Percentiles rank a stretch among this genome's conserved stretches.
These are phyloP conservation scores for Pediacus dermestoides DNA, from an alignment of 2,888 invertebrate genomes.

Conservation along the genomic window DNA sequence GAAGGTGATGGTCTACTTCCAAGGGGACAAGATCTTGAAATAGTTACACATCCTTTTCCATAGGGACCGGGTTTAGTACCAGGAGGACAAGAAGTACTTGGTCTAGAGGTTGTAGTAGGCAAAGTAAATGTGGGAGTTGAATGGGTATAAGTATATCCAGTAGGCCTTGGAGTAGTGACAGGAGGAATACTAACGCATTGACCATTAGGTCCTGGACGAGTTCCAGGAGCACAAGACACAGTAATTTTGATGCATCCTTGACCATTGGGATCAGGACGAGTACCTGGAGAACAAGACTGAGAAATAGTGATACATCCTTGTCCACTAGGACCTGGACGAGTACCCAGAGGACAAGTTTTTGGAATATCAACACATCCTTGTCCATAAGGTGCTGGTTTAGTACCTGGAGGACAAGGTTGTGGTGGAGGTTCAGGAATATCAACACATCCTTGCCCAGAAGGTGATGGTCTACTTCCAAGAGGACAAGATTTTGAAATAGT, in stretches of 20 bases:
- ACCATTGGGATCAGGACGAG: slow-evolving; percentile 1
- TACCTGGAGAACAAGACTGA: slow-evolving; percentile 5
- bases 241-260: slow-evolving; percentile 2
- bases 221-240: background rate
- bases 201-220: background rate
- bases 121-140: too few species aligned
- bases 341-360: slow-evolving; percentile 14
- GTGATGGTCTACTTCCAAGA: slow-evolving; percentile 16
- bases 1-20: background rate
- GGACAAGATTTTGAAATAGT: slow-evolving; percentile 3
- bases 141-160: slow-evolving; percentile 11
- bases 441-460: background rate
- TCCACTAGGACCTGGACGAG: slow-evolving; percentile 7
- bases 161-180: background rate
- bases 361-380: slow-evolving; percentile 12
- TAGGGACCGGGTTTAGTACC: slow-evolving; percentile 18
- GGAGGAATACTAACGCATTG: slow-evolving; percentile 1
- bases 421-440: background rate
- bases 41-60: slow-evolving; percentile 17
- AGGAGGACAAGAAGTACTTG: slow-evolving; percentile 8
- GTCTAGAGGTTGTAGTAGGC: slow-evolving; percentile 12
- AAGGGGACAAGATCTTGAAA: background rate
- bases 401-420: background rate
- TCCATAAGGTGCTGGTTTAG: slow-evolving; percentile 7
- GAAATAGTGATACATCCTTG: slow-evolving; percentile 1